phyloP scores from a whole-genome alignment of 2,888 invertebrate genomes.

The Pollenia angustigena region DNA sequence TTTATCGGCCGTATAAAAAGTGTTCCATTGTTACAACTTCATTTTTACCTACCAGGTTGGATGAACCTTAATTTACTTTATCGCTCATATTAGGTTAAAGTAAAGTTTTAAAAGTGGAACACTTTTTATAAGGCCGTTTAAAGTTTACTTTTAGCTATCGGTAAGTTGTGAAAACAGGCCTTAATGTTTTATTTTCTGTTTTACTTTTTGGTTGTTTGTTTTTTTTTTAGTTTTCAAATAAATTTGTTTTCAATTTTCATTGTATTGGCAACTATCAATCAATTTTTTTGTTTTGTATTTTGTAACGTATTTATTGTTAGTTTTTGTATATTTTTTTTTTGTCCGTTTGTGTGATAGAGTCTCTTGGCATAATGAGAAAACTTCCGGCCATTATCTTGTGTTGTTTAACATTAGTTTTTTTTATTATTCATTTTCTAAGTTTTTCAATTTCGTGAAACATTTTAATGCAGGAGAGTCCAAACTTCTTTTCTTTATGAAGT shows the following conservation, averaged over 20 bases:
- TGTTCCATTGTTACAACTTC: no score
- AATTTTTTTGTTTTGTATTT: constrained; percentile 46
- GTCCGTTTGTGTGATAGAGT: constrained; percentile 37
- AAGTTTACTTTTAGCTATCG: no score
- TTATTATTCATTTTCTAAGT: constrained; percentile 30
- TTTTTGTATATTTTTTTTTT: constrained; percentile 14
- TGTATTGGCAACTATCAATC: constrained; percentile 72
- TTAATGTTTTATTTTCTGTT: constrained; percentile 14
- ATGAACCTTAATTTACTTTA: no score
- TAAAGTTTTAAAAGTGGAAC: no score
- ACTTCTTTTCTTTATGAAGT: no score
- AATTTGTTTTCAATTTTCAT: constrained; percentile 66
- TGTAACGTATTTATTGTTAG: constrained; percentile 18
- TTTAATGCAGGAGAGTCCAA: not conserved
- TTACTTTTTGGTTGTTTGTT: not conserved
- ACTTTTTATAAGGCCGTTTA: no score
- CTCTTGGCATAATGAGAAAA: constrained; percentile 64
- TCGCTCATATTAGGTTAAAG: no score
- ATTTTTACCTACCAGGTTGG: no score
- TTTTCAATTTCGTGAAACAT: constrained; percentile 18
- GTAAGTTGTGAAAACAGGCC: no score
- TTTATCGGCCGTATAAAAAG: no score
- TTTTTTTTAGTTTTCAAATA: constrained; percentile 57
- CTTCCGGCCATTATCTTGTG: constrained; percentile 72
- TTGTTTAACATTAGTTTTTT: constrained; percentile 43